Evolutionary conservation across 2,888 invertebrate genomes (phyloP), one percentile per base, ranked within the genome.

Genomic region (Drosophila subquinaria): DNA sequence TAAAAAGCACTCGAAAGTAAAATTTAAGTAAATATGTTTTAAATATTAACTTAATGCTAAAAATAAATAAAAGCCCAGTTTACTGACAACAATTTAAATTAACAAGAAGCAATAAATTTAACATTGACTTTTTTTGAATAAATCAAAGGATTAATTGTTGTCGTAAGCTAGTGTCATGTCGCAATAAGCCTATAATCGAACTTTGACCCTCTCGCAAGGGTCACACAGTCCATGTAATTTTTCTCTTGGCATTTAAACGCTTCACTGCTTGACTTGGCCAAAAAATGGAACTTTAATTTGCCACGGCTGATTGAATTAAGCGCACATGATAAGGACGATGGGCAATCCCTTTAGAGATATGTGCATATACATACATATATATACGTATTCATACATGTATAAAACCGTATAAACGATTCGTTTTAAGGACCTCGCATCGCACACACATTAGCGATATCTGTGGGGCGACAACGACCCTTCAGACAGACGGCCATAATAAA

Each of bases 401-500:
- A 10, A 5, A 13, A 8, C 3, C n/a, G 43, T 17, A 1, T 30
- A 62, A 70, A 36, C 59, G 76, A 50, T 67, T 67, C 71, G 66
- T 33, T 79, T 76, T 79, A 77, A 79, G 79, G 66, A 63, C 50
- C 36, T 56, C 52, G 36, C 53, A 40, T 43, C 42, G 35, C 75
- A 74, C 62, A 76, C 62, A 77, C 86, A 83, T 83, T 83, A 83
- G 83, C 82, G 77, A 74, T 83, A 83, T 79, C 86, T 77, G 81
- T 86, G 70, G 76, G 70, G 89, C 87, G 86, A 88, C 88, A 86
- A 83, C 79, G 84, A 84, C 88, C 85, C 87, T 88, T 87, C 88
- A 87, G 89, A 89, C 71, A 87, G 89, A 89, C 71, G 72, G 62
- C 86, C 80, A 85, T 91, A 91, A 91, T 91, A 90, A 91, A 91